Conservation (phyloP, 2,888 invertebrate species). For the Ochropleura leucogaster region DNA sequence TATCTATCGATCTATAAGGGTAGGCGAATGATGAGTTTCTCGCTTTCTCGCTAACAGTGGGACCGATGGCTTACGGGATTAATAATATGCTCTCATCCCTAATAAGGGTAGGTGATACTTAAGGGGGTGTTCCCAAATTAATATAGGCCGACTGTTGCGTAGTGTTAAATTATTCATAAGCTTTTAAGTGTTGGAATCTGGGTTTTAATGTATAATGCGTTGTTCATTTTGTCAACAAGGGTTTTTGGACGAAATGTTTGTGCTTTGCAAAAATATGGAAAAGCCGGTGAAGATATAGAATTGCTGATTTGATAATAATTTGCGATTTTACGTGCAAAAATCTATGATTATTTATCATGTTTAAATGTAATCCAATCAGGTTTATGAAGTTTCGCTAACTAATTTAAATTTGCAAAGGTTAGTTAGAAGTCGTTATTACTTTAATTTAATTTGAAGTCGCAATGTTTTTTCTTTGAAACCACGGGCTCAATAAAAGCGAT, state of each 20-base stretch:
- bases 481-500: too few species aligned
- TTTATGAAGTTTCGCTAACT: too few species aligned
- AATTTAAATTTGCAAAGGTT: too few species aligned
- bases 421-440: too few species aligned
- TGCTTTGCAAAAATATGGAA: background rate
- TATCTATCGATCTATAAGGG: too few species aligned
- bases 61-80: background rate
- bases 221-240: conserved; percentile 16
- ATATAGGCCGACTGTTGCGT: conserved; percentile 18
- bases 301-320: too few species aligned
- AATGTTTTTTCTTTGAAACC: too few species aligned
- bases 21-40: background rate
- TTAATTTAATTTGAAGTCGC: too few species aligned
- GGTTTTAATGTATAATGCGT: conserved; percentile 34
- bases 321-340: too few species aligned
- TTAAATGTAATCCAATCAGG: too few species aligned
- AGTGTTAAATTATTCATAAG: conserved; percentile 42
- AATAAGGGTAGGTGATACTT: conserved; percentile 37
- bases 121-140: conserved; percentile 30
- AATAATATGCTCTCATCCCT: conserved; percentile 13
- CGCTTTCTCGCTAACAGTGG: background rate
- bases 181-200: conserved; percentile 45
- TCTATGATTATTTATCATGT: too few species aligned
- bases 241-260: background rate
- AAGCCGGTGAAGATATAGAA: background rate